Percentiles rank a stretch among this genome's conserved stretches.
phyloP scores from a whole-genome alignment of 2,113 vertebrate genomes.

The Saguinus midas region DNA sequence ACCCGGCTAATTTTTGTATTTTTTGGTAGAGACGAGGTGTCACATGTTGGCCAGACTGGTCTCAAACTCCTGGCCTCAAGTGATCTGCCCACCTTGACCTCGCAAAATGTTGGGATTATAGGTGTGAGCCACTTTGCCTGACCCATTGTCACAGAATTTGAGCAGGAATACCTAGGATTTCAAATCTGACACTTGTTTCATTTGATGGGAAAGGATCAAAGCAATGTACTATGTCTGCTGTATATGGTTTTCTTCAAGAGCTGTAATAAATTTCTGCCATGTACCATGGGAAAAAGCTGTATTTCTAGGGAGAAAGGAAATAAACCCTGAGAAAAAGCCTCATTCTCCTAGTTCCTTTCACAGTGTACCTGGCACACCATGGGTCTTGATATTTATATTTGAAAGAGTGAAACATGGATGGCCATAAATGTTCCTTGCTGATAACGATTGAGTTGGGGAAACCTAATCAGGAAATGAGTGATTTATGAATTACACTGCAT shows the following conservation, averaged over 20 bases:
- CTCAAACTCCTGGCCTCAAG: too few relatives aligned
- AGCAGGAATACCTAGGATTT: not conserved
- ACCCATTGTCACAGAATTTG: not conserved
- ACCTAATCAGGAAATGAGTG: not conserved
- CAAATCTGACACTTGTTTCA: not conserved
- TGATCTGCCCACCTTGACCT: too few relatives aligned
- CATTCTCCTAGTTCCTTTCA: not conserved
- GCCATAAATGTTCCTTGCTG: not conserved
- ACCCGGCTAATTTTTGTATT: too few relatives aligned
- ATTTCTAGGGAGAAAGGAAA: not conserved
- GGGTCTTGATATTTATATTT: not conserved
- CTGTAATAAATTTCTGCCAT: not conserved
- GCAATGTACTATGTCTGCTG: not conserved
- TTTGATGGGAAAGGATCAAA: not conserved
- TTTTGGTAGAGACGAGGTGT: too few relatives aligned
- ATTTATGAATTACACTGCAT: not conserved
- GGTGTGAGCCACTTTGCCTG: too few relatives aligned
- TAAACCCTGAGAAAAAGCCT: not conserved
- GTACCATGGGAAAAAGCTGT: not conserved
- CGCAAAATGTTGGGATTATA: too few relatives aligned
- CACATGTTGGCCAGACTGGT: too few relatives aligned
- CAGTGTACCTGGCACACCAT: not conserved
- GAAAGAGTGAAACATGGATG: not conserved
- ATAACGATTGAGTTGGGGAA: constrained; percentile 12
- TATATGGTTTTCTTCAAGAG: constrained; percentile 13